phyloP scores from a whole-genome alignment of 2,113 vertebrate species.

The Tetrax tetrax region DNA sequence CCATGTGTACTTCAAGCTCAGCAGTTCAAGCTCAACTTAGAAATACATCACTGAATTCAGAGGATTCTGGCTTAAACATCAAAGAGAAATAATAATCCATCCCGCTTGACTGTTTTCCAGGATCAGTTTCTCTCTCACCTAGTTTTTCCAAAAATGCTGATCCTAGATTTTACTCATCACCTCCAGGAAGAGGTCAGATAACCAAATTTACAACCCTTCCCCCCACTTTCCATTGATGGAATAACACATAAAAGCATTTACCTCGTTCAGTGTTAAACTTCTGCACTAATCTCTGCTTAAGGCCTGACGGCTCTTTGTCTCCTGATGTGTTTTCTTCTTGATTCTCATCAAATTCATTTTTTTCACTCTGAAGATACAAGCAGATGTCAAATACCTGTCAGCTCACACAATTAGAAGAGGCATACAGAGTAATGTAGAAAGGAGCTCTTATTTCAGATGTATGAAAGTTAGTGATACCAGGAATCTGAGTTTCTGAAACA shows the following conservation, averaged over 20 bases:
- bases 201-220: background rate
- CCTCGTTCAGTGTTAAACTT: constrained; percentile 77
- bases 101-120: rapidly evolving
- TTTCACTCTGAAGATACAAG: constrained; percentile 74
- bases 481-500: background rate
- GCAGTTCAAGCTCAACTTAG: background rate
- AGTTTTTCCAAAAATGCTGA: background rate
- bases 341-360: constrained; percentile 80
- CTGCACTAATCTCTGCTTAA: constrained; percentile 77
- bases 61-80: background rate
- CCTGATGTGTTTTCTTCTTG: constrained; percentile 66
- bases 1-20: background rate
- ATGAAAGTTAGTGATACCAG: background rate
- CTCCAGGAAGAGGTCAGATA: constrained; percentile 19
- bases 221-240: background rate
- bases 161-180: background rate
- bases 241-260: constrained; percentile 44
- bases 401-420: background rate
- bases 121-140: background rate
- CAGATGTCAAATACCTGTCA: background rate
- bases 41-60: background rate
- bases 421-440: background rate
- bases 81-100: background rate
- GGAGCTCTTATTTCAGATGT: background rate
- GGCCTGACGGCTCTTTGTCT: constrained; percentile 28